A percentile compares a stretch with the other conserved stretches of the same genome.
phyloP scores from a whole-genome alignment of 2,113 vertebrate species.

The Megatriorchis doriae region DNA sequence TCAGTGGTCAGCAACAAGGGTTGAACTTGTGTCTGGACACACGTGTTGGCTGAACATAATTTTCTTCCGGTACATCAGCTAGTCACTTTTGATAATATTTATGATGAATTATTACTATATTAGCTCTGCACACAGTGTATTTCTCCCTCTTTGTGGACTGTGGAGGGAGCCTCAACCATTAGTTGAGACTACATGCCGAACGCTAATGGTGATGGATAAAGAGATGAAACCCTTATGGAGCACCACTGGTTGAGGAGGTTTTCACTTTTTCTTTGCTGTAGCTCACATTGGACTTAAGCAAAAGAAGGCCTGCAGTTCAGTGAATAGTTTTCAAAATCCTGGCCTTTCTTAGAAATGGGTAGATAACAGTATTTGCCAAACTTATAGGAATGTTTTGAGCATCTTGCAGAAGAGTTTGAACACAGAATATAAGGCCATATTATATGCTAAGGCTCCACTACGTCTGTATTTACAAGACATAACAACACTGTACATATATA shows the following conservation, averaged over 20 bases:
- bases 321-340: not conserved
- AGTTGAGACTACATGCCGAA: not conserved
- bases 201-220: not conserved
- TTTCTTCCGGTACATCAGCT: not conserved
- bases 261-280: not conserved
- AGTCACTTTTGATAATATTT: not conserved
- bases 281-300: not conserved
- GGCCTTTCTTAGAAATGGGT: not conserved
- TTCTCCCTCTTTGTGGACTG: not conserved
- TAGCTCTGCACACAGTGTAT: rapidly evolving
- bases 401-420: not conserved
- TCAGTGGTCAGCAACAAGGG: not conserved
- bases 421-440: not conserved
- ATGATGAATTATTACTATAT: not conserved
- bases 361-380: not conserved
- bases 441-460: not conserved
- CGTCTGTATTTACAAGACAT: not conserved
- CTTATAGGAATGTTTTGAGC: not conserved
- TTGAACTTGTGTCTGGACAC: not conserved
- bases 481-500: not conserved
- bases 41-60: not conserved
- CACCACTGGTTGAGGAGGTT: not conserved
- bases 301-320: not conserved
- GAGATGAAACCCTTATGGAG: not conserved
- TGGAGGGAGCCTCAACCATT: not conserved